phyloP scores from a whole-genome alignment of 2,113 vertebrate genomes.

The Dasyornis broadbenti region DNA sequence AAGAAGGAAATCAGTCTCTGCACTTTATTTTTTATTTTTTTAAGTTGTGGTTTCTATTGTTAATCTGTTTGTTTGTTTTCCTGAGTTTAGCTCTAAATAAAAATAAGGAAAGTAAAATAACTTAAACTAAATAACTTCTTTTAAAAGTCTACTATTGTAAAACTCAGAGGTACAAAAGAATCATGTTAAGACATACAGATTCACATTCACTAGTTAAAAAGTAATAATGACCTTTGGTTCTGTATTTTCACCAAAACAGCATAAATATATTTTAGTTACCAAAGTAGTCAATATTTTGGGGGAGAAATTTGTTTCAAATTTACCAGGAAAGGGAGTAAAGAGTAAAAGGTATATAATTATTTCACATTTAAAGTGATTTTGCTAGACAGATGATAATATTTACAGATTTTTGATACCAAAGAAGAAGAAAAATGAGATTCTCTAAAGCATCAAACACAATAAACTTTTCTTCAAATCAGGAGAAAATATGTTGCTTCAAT shows the following conservation, averaged over 20 bases:
- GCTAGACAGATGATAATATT: not conserved
- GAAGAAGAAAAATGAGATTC: not conserved
- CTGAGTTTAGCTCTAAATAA: not conserved
- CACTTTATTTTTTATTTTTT: not conserved
- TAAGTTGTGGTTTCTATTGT: not conserved
- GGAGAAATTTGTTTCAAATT: not conserved
- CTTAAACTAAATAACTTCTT: not conserved
- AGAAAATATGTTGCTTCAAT: not conserved
- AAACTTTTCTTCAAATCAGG: not conserved
- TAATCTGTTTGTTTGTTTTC: not conserved
- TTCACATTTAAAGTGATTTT: not conserved
- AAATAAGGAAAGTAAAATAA: not conserved
- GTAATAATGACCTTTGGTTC: accelerated
- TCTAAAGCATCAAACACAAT: not conserved
- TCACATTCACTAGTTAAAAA: not conserved
- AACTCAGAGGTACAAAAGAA: not conserved
- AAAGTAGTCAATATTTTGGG: not conserved
- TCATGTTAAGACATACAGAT: not conserved
- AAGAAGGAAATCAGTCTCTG: not conserved
- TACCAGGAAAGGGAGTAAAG: not conserved
- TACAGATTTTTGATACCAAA: not conserved
- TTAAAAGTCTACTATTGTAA: not conserved
- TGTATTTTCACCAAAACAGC: not conserved
- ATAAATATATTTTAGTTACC: not conserved
- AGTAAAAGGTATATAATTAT: not conserved